Conservation (phyloP, 2,888 invertebrate genomes). For the Pimpla rufipes region DNA sequence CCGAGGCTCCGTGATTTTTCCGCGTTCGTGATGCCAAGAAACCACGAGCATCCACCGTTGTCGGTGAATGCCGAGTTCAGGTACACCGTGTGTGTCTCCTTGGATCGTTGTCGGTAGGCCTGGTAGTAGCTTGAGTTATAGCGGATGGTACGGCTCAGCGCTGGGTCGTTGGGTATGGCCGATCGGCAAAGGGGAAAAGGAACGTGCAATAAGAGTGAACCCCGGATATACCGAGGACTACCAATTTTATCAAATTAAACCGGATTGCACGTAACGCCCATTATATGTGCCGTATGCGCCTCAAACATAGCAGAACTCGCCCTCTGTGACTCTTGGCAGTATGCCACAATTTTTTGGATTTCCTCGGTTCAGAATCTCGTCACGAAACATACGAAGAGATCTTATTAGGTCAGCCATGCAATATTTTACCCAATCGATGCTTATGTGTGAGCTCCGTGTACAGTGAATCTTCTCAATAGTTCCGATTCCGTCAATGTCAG, state of each 20-base stretch:
- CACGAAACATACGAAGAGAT: conserved; percentile 38
- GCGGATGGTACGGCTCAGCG: conserved; percentile 18
- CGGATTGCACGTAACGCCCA: conserved; percentile 74
- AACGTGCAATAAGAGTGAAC: conserved; percentile 3
- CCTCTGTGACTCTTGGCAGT: conserved; percentile 50
- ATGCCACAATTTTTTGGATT: conserved; percentile 67
- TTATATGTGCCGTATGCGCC: conserved; percentile 68
- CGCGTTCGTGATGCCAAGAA: conserved; percentile 26
- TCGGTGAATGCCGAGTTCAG: conserved; percentile 1
- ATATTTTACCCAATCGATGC: conserved; percentile 6
- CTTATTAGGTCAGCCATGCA: conserved; percentile 20
- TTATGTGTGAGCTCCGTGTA: neutral
- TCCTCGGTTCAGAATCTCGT: conserved; percentile 47
- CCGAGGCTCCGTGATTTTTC: conserved; percentile 60
- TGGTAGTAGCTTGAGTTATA: conserved; percentile 29
- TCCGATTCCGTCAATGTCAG: neutral
- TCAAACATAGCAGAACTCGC: conserved; percentile 45
- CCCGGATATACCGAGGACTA: conserved; percentile 60
- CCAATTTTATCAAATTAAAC: conserved; percentile 77
- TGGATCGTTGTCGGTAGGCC: conserved; percentile 37
- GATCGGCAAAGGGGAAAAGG: conserved; percentile 39
- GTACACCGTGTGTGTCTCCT: conserved; percentile 15
- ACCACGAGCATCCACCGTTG: neutral
- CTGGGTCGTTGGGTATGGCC: conserved; percentile 18
- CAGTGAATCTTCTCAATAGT: no score